Percentiles rank a stretch among this genome's conserved stretches.
Evolutionary conservation across 2,113 vertebrate species (phyloP).

Genomic region (Probosciger aterrimus): DNA sequence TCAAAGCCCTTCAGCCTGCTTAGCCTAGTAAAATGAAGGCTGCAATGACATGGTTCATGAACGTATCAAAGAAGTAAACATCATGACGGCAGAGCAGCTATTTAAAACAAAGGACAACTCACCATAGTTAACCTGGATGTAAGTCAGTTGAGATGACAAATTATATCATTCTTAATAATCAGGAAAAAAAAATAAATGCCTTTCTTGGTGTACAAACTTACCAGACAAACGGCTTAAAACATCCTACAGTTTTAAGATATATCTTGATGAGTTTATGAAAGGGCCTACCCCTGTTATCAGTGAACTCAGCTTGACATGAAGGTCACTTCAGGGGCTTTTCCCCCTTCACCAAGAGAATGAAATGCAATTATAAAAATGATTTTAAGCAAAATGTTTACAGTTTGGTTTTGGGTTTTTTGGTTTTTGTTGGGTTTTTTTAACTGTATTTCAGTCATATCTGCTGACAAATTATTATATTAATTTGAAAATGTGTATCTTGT

Average conservation of each 20-base stretch:
- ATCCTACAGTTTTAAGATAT: background rate
- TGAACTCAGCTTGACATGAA: background rate
- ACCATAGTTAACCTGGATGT: background rate
- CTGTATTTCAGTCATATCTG: background rate
- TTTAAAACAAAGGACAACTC: background rate
- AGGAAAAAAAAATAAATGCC: background rate
- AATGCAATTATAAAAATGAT: background rate
- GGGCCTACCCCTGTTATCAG: background rate
- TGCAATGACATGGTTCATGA: fast-evolving
- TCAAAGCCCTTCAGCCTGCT: background rate
- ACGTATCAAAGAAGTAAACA: background rate
- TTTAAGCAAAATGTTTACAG: background rate
- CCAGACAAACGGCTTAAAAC: background rate
- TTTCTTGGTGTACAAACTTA: background rate
- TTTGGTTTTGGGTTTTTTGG: background rate
- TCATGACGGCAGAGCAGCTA: background rate
- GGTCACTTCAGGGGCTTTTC: background rate
- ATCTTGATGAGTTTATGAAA: background rate
- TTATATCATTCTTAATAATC: background rate
- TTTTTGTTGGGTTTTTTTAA: background rate
- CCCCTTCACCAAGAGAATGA: background rate
- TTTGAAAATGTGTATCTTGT: background rate
- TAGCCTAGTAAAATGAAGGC: background rate
- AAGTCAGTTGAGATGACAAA: background rate
- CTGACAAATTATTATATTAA: background rate